Percentiles rank a stretch among this genome's conserved stretches.
Conservation (phyloP, 35 echinoderm and acorn worm species). For the Lytechinus pictus region DNA sequence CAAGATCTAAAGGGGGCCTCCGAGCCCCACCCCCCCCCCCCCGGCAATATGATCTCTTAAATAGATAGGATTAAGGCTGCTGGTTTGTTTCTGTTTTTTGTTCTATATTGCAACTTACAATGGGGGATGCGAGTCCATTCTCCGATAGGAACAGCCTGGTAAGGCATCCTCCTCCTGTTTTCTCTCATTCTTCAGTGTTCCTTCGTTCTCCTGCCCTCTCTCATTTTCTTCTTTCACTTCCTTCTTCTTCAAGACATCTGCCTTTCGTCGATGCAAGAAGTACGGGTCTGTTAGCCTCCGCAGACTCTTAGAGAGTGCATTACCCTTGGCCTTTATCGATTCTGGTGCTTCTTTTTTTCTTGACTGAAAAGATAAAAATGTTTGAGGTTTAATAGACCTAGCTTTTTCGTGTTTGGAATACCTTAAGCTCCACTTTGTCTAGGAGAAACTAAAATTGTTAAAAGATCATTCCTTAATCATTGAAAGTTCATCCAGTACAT, state of each 20-base stretch:
- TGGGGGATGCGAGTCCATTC: background rate
- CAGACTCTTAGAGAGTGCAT: conserved; percentile 90
- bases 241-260: conserved; percentile 72
- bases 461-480: no score
- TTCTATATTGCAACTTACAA: background rate
- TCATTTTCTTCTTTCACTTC: background rate
- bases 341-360: conserved; percentile 91
- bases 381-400: no score
- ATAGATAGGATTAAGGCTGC: no score
- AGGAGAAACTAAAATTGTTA: no score
- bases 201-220: background rate
- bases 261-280: conserved; percentile 86
- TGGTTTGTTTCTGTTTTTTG: no score
- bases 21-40: no score
- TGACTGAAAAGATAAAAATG: conserved; percentile 46
- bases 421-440: no score
- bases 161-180: no score
- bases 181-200: no score
- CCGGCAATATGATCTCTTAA: no score
- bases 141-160: background rate
- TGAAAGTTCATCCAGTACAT: no score
- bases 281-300: conserved; percentile 85
- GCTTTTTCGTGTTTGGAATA: no score
- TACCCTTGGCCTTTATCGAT: conserved; percentile 77
- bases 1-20: background rate